Evolutionary conservation across 2,113 vertebrate genomes (phyloP).

Genomic region (Nansenia antarctica): DNA sequence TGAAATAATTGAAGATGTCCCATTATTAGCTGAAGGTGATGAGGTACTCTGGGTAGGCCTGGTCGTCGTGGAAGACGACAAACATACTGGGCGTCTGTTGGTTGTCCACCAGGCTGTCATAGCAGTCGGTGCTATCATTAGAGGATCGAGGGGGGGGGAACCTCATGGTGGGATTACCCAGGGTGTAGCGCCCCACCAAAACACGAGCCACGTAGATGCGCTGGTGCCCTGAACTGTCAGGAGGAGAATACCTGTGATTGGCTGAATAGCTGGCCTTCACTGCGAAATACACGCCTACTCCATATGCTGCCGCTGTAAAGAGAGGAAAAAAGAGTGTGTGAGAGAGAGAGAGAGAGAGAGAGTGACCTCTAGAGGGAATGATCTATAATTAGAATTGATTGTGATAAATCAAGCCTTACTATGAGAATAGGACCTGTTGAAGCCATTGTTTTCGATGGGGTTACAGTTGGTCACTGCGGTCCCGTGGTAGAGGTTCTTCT

Average conservation of each 20-base stretch:
- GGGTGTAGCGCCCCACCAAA: constrained; percentile 61
- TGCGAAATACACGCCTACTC: constrained; percentile 75
- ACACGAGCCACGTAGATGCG: constrained; percentile 70
- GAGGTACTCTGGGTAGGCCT: constrained; percentile 78
- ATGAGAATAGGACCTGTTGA: constrained; percentile 58
- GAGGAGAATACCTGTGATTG: background rate
- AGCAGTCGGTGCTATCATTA: constrained; percentile 55
- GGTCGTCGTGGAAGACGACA: constrained; percentile 77
- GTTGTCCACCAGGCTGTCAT: constrained; percentile 71
- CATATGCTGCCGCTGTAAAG: constrained; percentile 32
- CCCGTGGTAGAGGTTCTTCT: constrained; percentile 65
- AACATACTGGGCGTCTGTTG: constrained; percentile 64
- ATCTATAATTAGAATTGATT: background rate
- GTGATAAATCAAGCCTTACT: constrained; percentile 41
- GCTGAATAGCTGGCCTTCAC: constrained; percentile 69
- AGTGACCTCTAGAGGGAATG: too few species aligned
- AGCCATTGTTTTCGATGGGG: constrained; percentile 53
- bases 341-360: background rate
- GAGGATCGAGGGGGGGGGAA: constrained; percentile 47
- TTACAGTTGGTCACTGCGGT: constrained; percentile 33
- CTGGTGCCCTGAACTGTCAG: constrained; percentile 47
- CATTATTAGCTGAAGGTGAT: constrained; percentile 67
- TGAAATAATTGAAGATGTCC: too few species aligned
- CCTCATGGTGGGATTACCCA: constrained; percentile 37
- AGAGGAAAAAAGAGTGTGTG: background rate